Evolutionary conservation across 2,888 invertebrate species (phyloP).

Genomic region (Drosophila melanosoma): DNA sequence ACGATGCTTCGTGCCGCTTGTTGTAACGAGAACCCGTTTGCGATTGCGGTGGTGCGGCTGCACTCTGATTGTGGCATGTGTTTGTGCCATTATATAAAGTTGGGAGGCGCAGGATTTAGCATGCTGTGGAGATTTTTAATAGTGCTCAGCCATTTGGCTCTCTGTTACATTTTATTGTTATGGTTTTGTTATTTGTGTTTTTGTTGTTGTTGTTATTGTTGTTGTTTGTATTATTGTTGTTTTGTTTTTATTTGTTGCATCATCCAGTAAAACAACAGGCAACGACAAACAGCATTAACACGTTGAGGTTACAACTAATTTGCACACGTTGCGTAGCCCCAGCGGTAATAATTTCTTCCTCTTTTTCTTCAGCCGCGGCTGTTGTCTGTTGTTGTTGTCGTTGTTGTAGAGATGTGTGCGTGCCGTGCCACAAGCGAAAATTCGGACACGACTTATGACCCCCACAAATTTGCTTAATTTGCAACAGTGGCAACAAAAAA

Average conservation of each 20-base stretch:
- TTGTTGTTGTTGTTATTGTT: conserved; percentile 46
- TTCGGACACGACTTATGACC: conserved; percentile 14
- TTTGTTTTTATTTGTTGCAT: conserved; percentile 34
- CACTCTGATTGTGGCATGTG: conserved; percentile 9
- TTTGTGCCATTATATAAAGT: conserved; percentile 61
- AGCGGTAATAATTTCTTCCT: conserved; percentile 33
- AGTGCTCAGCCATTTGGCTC: conserved; percentile 22
- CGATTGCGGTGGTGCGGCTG: conserved; percentile 14
- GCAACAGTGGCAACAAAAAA: conserved; percentile 6
- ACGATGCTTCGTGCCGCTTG: conserved; percentile 16
- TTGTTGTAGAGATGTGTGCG: conserved; percentile 25
- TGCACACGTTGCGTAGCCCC: conserved; percentile 69
- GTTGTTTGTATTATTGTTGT: conserved; percentile 1
- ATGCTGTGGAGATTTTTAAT: neutral
- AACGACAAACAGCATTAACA: conserved; percentile 34
- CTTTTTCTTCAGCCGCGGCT: neutral
- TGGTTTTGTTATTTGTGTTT: conserved; percentile 26
- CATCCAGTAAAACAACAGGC: conserved; percentile 6
- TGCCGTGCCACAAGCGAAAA: conserved; percentile 4
- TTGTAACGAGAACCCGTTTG: conserved; percentile 65
- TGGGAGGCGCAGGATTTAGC: conserved; percentile 44
- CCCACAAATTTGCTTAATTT: conserved; percentile 8
- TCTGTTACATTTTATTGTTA: conserved; percentile 66
- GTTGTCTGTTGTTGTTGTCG: conserved; percentile 1
- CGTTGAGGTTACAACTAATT: conserved; percentile 56